Base-by-base conservation (phyloP, 2,797 vertebrate genomes). In the Karalla daura region DNA sequence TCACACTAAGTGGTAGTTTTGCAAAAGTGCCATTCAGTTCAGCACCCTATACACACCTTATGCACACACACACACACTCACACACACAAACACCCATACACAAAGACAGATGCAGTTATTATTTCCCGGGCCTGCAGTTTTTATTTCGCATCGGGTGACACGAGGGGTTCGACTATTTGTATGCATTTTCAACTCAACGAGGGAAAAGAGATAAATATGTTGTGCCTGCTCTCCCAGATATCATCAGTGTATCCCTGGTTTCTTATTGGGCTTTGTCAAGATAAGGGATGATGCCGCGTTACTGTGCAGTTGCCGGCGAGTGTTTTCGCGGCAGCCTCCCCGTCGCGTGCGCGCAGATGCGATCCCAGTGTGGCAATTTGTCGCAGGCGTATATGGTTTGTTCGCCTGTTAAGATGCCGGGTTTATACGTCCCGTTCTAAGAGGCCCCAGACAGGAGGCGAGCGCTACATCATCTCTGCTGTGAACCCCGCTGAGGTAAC, bases 1-100 rank as follows among this genome's bases (percentile, higher is more conserved):
- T 80, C 76, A 72, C 54, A 27, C 23, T 66, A 81, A 74, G 67
- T 73, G 67, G 35, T 70, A 23, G 51, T 77, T 83, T 75, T 33
- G 36, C 62, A 70, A 78, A 74, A 24, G 47, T 77, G 50, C 60
- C 58, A 63, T 33, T 60, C 55, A 46, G 45, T 10, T 30, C 36
- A 70, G n/a, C n/a, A n/a, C n/a, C n/a, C n/a, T n/a, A n/a, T n/a
- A n/a, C n/a, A n/a, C n/a, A n/a, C n/a, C n/a, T n/a, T n/a, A n/a
- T 58, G 52, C 28, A 63, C 13, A 50, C 43, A 52, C 61, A 54
- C 18, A 65, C 47, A 43, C 14, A 15, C 14, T 32, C 36, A 49
- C 43, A 33, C n/a, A 32, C 15, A 24, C 37, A 36, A 17, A 37
- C 25, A 63, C 11, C 46, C 43, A 55, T 59, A 54, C n/a, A 62